Evolutionary conservation across 2,888 invertebrate species (phyloP), one percentile per base, ranked within the genome.

Genomic region (Schizotus pectinicornis): DNA sequence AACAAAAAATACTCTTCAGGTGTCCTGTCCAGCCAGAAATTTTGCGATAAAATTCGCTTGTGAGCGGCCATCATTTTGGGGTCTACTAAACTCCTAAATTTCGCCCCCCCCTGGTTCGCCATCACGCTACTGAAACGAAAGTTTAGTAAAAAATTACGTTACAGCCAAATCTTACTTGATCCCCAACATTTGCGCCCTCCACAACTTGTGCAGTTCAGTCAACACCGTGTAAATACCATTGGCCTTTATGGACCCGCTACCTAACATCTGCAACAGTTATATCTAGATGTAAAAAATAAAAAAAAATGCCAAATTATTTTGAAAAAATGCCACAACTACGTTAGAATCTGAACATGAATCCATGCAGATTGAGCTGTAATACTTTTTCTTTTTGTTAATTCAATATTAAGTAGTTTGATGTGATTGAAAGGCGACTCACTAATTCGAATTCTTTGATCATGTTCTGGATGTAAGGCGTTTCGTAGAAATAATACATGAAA

Each of bases 401-500:
- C n/a, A n/a, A n/a, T n/a, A n/a, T n/a, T n/a, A n/a, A n/a, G n/a
- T 32, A 2, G n/a, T 31, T 30, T 30, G 6, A 14, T 31, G 14
- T 3, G 5, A 5, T 2, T 22, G 22, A 22, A 22, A 6, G 34
- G 14, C 7, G 12, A 35, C 64, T 61, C 68, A 75, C 76, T 71
- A 69, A 63, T 60, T 70, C 66, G 61, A 72, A 74, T 43, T 71
- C 62, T 46, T 67, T 62, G 41, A 76, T 66, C 63, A 70, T 73
- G 32, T 64, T 62, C 59, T 74, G 71, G 30, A 77, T 75, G 58
- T 67, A 67, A 13, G 74, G 68, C 45, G 72, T 74, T 65, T 74
- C 71, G 63, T 74, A 77, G 62, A 78, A 74, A 61, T 74, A 75
- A 62, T 76, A 71, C 62, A 75, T 84, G 77, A 87, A 88, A 62